Conservation (phyloP, 2,113 vertebrate species). For the Cynoglossus semilaevis region DNA sequence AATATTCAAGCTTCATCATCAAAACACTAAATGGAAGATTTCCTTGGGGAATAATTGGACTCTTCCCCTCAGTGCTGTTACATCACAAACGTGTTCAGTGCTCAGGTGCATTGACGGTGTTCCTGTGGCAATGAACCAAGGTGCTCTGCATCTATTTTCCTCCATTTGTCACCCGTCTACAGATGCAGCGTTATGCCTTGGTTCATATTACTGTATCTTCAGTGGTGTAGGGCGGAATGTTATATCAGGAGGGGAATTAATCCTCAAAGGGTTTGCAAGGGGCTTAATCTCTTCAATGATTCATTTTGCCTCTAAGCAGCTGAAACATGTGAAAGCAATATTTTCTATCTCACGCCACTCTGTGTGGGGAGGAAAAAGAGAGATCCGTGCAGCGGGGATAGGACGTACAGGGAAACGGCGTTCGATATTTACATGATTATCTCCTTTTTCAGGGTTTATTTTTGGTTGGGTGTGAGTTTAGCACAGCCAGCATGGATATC, state of each 20-base stretch:
- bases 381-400: slow-evolving; percentile 25
- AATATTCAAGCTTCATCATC: neutral
- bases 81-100: neutral
- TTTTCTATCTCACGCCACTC: slow-evolving; percentile 41
- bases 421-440: slow-evolving; percentile 21
- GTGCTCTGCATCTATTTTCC: neutral
- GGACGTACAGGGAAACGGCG: slow-evolving; percentile 13
- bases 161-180: slow-evolving; percentile 8
- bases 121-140: neutral
- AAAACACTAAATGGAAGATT: neutral
- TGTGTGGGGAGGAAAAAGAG: slow-evolving; percentile 20
- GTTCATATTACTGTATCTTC: slow-evolving; percentile 51
- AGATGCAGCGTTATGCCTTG: slow-evolving; percentile 50
- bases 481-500: slow-evolving; percentile 6
- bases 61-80: neutral
- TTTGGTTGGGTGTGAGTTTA: slow-evolving; percentile 10
- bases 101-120: neutral
- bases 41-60: neutral
- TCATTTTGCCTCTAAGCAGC: slow-evolving; percentile 66
- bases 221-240: slow-evolving; percentile 27
- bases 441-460: slow-evolving; percentile 24
- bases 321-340: slow-evolving; percentile 67
- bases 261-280: slow-evolving; percentile 65
- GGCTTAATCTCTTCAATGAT: slow-evolving; percentile 67
- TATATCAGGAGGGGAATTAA: slow-evolving; percentile 63